Evolutionary conservation across 64 coral and sea anemone genomes (phyloP), one percentile per base, ranked within the genome.

Genomic region (Platygyra sinensis): DNA sequence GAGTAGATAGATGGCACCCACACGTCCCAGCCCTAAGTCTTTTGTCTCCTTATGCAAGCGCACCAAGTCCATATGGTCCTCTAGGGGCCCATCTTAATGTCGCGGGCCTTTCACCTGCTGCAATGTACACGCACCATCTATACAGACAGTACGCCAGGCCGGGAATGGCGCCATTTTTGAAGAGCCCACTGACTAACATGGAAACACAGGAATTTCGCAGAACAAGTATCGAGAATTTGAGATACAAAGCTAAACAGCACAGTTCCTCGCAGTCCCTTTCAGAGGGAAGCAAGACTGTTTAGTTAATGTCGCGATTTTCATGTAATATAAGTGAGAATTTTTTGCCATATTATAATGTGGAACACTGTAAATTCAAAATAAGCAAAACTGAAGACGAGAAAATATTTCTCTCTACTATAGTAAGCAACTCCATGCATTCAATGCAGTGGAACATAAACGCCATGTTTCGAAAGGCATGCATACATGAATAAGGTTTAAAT

Each of bases 21-120:
- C 95, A 97, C 29, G 92, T 97, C 0, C 95, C 95, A 60, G 95
- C 95, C 20, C 92, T 97, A 15, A 97, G 95, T 77, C 80, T 97
- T 15, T 89, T 97, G 60, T 97, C 95, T 7, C 95, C 95, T n/a
- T 97, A 85, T 67, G 95, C 95, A 63, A 90, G 91, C 30, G 91
- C 92, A 31, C 95, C 95, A 20, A 30, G 79, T 73, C 88, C 87
- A 52, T 97, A 90, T 80, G 75, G 88, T 76, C 88, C 95, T 12
- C 75, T 90, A 33, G 92, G 88, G 6, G 55, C 87, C 15, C 95
- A 91, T 81, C 55, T 54, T 76, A 10, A 24, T 90, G 31, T 89
- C 64, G 4, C 86, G 72, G 42, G 51, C 32, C 28, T 90, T 62
- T 81, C 78, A 52, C 42, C 72, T 0, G 38, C 88, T 2, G 87